Conservation (phyloP, 2,797 vertebrate species). For the Eurystomus glaucurus region DNA sequence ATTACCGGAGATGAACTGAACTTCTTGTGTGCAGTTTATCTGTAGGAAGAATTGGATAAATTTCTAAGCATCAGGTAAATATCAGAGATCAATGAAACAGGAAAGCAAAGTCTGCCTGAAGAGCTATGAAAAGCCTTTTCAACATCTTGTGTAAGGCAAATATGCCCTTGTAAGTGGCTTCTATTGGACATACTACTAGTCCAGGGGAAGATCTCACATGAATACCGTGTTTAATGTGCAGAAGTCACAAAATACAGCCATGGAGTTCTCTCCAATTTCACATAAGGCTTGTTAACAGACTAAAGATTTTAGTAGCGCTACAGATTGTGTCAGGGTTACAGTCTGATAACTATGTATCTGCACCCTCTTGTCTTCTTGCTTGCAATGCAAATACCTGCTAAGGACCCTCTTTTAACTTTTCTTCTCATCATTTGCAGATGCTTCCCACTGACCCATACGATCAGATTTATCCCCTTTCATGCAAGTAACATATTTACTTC, state of each 20-base stretch:
- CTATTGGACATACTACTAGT: neutral
- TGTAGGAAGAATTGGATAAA: neutral
- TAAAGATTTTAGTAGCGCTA: neutral
- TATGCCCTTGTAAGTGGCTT: neutral
- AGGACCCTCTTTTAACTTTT: neutral
- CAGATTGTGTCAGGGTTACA: neutral
- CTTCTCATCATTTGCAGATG: neutral
- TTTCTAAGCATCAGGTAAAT: constrained; percentile 1
- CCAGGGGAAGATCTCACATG: neutral
- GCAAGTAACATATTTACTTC: neutral
- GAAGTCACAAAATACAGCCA: neutral
- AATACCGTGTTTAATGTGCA: neutral
- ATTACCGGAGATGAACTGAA: neutral
- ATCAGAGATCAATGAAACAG: neutral
- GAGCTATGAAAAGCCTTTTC: neutral
- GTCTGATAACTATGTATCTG: neutral
- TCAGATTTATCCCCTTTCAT: neutral
- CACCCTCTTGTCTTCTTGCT: neutral
- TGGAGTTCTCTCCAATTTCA: neutral
- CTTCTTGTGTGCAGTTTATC: neutral
- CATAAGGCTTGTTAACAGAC: neutral
- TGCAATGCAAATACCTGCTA: neutral
- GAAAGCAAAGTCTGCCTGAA: neutral
- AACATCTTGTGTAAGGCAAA: neutral
- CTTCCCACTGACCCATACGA: neutral